These are phyloP conservation scores for Achatina immaculata DNA, from an alignment of 1,140 invertebrate species.

Conservation along the genomic window DNA sequence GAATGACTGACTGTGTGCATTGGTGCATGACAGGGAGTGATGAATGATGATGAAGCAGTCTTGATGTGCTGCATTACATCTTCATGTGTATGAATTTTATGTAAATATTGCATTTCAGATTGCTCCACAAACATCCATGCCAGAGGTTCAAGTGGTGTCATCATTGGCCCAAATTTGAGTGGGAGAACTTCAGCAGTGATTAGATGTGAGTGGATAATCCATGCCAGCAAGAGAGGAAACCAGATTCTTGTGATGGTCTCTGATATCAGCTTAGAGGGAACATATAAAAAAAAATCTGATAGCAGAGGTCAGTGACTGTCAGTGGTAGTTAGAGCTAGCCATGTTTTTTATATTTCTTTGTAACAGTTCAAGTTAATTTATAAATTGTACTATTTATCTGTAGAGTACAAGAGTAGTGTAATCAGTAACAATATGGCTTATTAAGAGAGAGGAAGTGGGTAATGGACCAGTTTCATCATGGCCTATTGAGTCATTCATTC, in stretches of 20 bases:
- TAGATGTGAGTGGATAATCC: constrained; percentile 70
- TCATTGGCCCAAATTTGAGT: constrained; percentile 72
- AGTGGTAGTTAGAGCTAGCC: neutral
- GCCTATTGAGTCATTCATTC: no score
- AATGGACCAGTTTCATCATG: neutral
- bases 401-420: no score
- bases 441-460: neutral
- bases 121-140: constrained; percentile 43
- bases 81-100: neutral
- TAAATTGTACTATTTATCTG: no score
- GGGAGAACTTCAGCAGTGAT: constrained; percentile 66
- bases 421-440: no score
- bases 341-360: no score
- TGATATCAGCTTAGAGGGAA: constrained; percentile 52
- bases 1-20: no score
- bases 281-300: constrained; percentile 12
- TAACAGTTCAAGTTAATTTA: no score
- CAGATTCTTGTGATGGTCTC: constrained; percentile 52
- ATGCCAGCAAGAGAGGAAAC: constrained; percentile 49
- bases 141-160: constrained; percentile 64
- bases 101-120: constrained; percentile 37
- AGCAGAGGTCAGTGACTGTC: neutral
- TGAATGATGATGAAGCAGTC: neutral
- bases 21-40: no score
- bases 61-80: neutral